Base-by-base conservation (phyloP, 2,888 invertebrate genomes). In the Monochamus alternatus region DNA sequence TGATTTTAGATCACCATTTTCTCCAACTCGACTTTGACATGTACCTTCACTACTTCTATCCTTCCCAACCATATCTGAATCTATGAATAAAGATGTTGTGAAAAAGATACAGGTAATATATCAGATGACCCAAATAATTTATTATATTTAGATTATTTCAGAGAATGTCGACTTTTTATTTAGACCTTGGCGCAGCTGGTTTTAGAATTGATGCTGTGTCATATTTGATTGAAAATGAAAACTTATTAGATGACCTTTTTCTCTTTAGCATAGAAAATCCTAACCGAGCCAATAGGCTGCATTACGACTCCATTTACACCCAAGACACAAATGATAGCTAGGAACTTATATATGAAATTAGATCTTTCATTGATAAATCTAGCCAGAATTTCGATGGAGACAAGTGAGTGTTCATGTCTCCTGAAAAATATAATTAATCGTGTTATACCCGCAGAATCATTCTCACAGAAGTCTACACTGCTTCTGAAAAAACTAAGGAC, bases 101-200 rank as follows among this genome's bases (percentile, higher is more conserved):
- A 88, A 92, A 66, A 93, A 93, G 84, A 92, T 95, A 88, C 92
- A 93, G 88, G 87, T 86, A 80, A 74, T 5, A 14, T 31, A 38
- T 38, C 38, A n/a, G n/a, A 38, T 38, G 38, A 4, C 5, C 5
- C 5, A 5, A 38, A 38, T 38, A 38, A 38, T 38, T 38, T 38
- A 5, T 38, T 38, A 38, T 5, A 38, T 38, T n/a, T n/a, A 43
- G 12, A 5, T 47, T 12, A 22, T 70, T 84, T 60, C 85, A 95
- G 93, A 91, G 91, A 12, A 90, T 93, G 0, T 86, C 97, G 38
- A 90, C 90, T 80, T 96, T 93, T 85, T 98, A 97, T 97, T 86
- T 97, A 62, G 92, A 93, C 64, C 93, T 93, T 82, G 97, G 97
- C 0, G 93, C 97, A 0, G 95, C 95, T 84, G 98, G 98, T 0